Percentiles rank a stretch among this genome's conserved stretches.
Evolutionary conservation across 2,113 vertebrate genomes (phyloP).

Genomic region (Oreotrochilus melanogaster): DNA sequence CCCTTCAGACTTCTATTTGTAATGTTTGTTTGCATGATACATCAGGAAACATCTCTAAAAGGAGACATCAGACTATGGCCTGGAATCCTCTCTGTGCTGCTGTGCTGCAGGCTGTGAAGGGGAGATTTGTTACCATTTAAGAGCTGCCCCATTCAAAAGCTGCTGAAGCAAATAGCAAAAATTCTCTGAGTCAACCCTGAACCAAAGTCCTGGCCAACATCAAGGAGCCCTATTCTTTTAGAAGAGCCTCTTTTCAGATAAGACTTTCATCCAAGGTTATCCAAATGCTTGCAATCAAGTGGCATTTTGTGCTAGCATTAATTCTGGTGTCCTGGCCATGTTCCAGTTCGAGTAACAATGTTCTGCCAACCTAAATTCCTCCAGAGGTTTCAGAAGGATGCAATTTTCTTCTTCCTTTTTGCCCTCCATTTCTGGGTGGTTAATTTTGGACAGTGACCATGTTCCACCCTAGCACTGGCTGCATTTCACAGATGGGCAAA

Average conservation of each 20-base stretch:
- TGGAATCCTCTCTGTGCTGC: not conserved
- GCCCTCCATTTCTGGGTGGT: not conserved
- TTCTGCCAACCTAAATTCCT: conserved; percentile 51
- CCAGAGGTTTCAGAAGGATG: conserved; percentile 17
- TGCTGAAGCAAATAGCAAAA: conserved; percentile 55
- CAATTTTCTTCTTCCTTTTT: conserved; percentile 22
- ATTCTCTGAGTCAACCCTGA: conserved; percentile 26
- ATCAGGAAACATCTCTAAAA: conserved; percentile 31
- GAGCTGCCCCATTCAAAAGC: conserved; percentile 30
- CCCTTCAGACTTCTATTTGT: not conserved
- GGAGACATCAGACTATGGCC: not conserved
- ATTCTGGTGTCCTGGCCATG: conserved; percentile 50
- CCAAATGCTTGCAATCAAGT: conserved; percentile 46
- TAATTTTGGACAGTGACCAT: not conserved
- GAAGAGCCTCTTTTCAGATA: conserved; percentile 49
- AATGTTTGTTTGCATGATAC: not conserved
- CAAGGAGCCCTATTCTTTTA: conserved; percentile 31
- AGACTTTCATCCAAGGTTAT: conserved; percentile 68
- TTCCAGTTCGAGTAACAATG: not conserved
- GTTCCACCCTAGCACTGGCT: not conserved
- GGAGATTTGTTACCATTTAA: conserved; percentile 29
- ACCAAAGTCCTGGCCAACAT: conserved; percentile 34
- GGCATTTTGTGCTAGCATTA: conserved; percentile 63
- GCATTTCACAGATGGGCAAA: not conserved
- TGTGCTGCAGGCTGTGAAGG: conserved; percentile 20